Evolutionary conservation across 1,140 invertebrate species (phyloP).

Genomic region (Rhizoglyphus robini): DNA sequence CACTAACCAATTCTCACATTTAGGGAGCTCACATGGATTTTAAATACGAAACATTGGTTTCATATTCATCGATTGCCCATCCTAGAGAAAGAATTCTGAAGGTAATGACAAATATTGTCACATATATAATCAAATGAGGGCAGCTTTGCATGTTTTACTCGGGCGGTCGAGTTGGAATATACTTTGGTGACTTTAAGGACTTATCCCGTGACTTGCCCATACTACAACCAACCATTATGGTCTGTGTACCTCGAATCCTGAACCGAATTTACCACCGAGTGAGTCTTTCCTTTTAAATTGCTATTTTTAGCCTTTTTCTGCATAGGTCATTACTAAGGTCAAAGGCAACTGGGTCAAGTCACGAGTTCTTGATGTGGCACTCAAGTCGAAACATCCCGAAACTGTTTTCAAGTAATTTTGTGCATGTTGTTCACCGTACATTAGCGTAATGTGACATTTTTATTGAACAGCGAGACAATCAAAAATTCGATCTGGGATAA

Average conservation of each 20-base stretch:
- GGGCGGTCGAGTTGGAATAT: constrained; percentile 41
- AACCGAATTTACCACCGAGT: constrained; percentile 19
- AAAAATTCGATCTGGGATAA: constrained; percentile 45
- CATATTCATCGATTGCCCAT: constrained; percentile 53
- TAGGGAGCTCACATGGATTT: constrained; percentile 8
- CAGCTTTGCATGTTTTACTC: constrained; percentile 21
- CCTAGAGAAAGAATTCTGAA: constrained; percentile 88
- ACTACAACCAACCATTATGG: constrained; percentile 16
- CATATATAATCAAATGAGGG: not conserved
- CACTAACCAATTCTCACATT: not conserved
- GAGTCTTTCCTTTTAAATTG: not conserved
- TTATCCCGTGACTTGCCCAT: constrained; percentile 31
- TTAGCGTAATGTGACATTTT: not conserved
- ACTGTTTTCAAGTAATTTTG: constrained; percentile 12
- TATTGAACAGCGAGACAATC: constrained; percentile 22
- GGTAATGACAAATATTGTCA: constrained; percentile 34
- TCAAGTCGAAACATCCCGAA: constrained; percentile 17
- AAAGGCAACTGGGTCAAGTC: constrained; percentile 17
- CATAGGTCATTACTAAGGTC: constrained; percentile 17
- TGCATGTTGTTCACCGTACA: not conserved
- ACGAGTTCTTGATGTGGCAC: constrained; percentile 5
- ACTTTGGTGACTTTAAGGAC: constrained; percentile 37
- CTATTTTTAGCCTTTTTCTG: not conserved
- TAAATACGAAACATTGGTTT: constrained; percentile 16
- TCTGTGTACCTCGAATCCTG: constrained; percentile 12